Evolutionary conservation across 2,797 vertebrate genomes (phyloP).

Genomic region (Tokudaia muenninki): DNA sequence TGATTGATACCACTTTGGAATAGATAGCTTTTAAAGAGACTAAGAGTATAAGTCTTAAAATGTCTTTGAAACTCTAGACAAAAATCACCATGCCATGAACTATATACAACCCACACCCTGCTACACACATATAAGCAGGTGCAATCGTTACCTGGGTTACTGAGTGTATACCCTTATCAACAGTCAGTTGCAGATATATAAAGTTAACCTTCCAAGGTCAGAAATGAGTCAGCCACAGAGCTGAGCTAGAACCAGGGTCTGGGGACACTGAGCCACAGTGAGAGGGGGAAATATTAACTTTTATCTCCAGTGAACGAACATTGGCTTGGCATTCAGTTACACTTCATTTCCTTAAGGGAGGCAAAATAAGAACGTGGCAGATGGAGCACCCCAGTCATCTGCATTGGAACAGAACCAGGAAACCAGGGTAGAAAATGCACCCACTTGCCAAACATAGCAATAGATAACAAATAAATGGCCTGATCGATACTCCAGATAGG

Average conservation of each 20-base stretch:
- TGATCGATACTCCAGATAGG: not conserved
- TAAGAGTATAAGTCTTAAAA: constrained; percentile 11
- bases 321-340: constrained; percentile 49
- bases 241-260: constrained; percentile 4
- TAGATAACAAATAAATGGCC: constrained; percentile 59
- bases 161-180: not conserved
- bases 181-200: not conserved
- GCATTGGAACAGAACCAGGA: constrained; percentile 75
- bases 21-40: constrained; percentile 33
- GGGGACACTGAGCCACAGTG: not conserved
- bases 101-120: not conserved
- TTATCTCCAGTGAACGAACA: constrained; percentile 14
- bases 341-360: constrained; percentile 66
- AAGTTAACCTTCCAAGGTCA: constrained; percentile 5
- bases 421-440: constrained; percentile 51
- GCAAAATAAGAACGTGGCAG: constrained; percentile 77
- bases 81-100: not conserved
- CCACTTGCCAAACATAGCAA: constrained; percentile 71
- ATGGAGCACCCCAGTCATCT: constrained; percentile 69
- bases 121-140: not conserved
- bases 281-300: constrained; percentile 28
- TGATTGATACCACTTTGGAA: not conserved
- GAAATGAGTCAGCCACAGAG: not conserved
- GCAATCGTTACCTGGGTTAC: not conserved
- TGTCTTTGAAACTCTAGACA: not conserved